Evolutionary conservation across 2,888 invertebrate genomes (phyloP).

Genomic region (Itoplectis maculator): DNA sequence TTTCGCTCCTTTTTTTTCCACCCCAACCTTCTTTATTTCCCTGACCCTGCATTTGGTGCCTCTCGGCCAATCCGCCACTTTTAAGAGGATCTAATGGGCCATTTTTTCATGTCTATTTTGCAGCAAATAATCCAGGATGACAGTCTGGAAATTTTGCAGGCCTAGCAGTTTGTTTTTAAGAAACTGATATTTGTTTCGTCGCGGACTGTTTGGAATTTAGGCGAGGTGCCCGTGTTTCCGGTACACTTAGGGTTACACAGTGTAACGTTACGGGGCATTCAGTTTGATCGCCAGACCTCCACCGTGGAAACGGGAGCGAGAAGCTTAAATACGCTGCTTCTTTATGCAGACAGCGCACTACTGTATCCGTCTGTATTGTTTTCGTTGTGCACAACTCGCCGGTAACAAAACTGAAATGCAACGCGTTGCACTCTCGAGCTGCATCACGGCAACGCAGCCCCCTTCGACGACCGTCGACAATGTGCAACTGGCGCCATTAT

Average conservation of each 20-base stretch:
- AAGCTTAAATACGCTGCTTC: constrained; percentile 12
- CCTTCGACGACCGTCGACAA: neutral
- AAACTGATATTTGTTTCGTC: no score
- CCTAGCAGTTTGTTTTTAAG: no score
- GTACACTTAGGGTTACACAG: neutral
- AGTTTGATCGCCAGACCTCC: neutral
- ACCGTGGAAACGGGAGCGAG: neutral
- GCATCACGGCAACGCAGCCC: neutral
- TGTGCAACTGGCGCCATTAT: constrained; percentile 1
- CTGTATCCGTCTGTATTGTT: neutral
- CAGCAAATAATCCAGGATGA: no score
- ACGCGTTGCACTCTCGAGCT: neutral
- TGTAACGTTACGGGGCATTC: neutral
- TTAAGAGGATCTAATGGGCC: neutral
- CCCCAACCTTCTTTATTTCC: constrained; percentile 2
- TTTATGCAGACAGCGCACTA: neutral
- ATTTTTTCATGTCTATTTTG: neutral
- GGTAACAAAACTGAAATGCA: constrained; percentile 6
- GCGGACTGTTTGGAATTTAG: neutral
- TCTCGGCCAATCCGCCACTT: neutral
- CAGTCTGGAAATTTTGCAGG: no score
- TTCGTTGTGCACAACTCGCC: constrained; percentile 1
- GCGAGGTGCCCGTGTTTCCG: neutral
- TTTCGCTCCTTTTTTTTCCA: neutral
- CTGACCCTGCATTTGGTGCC: neutral